phyloP scores from a whole-genome alignment of 2,797 vertebrate genomes.

The Sciurus vulgaris region DNA sequence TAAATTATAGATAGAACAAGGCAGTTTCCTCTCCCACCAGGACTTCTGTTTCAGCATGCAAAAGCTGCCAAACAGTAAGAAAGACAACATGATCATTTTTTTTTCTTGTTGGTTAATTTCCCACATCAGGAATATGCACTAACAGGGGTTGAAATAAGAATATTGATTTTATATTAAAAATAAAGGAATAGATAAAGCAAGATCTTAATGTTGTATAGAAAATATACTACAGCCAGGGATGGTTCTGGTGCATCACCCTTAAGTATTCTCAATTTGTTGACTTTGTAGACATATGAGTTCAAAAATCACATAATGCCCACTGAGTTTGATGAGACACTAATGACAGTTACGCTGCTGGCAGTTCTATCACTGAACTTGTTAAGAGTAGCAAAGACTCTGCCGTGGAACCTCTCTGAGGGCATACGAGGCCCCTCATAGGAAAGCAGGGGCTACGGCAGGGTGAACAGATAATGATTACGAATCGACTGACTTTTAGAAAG shows the following conservation, averaged over 20 bases:
- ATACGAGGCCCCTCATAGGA: neutral
- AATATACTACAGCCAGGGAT: neutral
- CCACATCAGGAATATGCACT: neutral
- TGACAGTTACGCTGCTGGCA: neutral
- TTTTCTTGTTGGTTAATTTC: constrained; percentile 55
- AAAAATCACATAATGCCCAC: constrained; percentile 3
- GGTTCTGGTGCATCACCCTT: neutral
- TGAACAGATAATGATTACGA: neutral
- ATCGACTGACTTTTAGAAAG: constrained; percentile 38
- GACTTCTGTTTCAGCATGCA: constrained; percentile 28
- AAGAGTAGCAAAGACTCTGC: neutral
- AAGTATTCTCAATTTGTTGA: constrained; percentile 31
- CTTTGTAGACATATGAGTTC: constrained; percentile 17
- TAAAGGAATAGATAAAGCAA: constrained; percentile 19
- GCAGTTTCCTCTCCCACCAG: constrained; percentile 19
- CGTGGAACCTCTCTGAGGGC: neutral
- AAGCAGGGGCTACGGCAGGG: neutral
- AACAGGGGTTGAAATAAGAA: constrained; percentile 15
- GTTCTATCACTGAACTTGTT: neutral
- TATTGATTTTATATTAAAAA: constrained; percentile 68
- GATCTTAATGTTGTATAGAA: neutral
- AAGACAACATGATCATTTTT: neutral
- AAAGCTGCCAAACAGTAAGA: constrained; percentile 38
- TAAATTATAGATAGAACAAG: constrained; percentile 56
- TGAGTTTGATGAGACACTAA: neutral